A percentile compares a stretch with the other conserved stretches of the same genome.
phyloP scores from a whole-genome alignment of 1,140 invertebrate genomes.

The Drosophila lacertosa region DNA sequence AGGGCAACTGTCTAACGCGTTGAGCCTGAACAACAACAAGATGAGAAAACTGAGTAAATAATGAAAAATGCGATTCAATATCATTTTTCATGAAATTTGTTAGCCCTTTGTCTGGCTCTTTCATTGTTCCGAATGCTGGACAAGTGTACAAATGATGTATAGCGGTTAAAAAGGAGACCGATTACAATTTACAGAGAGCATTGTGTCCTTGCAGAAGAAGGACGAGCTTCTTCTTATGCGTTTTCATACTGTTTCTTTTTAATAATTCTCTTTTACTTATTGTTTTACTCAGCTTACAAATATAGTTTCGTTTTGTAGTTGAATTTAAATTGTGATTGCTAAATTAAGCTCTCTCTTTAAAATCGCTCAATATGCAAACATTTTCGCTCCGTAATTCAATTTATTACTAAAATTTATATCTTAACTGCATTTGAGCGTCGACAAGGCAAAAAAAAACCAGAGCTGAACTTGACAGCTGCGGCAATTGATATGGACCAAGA shows the following conservation, averaged over 20 bases:
- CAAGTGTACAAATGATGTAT: slow-evolving; percentile 20
- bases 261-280: too few relatives aligned
- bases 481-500: neutral
- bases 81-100: slow-evolving; percentile 64
- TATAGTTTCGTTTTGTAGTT: too few relatives aligned
- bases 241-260: neutral
- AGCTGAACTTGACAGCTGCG: slow-evolving; percentile 2
- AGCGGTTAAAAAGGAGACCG: neutral
- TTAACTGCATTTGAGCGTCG: neutral
- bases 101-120: slow-evolving; percentile 7
- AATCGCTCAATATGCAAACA: too few relatives aligned
- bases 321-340: too few relatives aligned
- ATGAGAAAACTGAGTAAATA: slow-evolving; percentile 52
- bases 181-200: neutral
- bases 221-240: neutral
- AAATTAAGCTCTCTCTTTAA: too few relatives aligned
- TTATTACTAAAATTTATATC: neutral
- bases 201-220: neutral
- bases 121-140: slow-evolving; percentile 2
- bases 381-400: neutral
- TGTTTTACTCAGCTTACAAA: too few relatives aligned
- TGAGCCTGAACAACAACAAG: slow-evolving; percentile 23
- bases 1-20: slow-evolving; percentile 54
- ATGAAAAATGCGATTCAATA: slow-evolving; percentile 67
- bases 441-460: neutral